phyloP scores from a whole-genome alignment of 2,797 vertebrate genomes.

The Thaleichthys pacificus region DNA sequence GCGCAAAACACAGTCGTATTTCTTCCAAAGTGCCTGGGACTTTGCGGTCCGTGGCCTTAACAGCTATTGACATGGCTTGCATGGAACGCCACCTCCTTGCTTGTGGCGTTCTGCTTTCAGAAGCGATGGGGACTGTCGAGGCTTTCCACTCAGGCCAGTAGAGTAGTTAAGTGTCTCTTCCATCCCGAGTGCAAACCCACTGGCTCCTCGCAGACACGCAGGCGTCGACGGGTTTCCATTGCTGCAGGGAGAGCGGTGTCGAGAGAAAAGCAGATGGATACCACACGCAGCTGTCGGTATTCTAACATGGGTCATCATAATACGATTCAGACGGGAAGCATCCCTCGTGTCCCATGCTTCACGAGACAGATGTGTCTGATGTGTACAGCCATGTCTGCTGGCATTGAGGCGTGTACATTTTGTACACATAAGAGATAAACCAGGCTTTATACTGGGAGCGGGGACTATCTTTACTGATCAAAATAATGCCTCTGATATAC shows the following conservation, averaged over 20 bases:
- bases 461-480: no score
- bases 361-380: conserved; percentile 68
- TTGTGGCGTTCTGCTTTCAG: conserved; percentile 53
- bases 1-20: conserved; percentile 53
- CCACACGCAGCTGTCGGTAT: conserved; percentile 73
- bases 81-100: conserved; percentile 59
- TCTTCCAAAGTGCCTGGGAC: conserved; percentile 52
- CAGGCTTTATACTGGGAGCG: background rate
- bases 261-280: conserved; percentile 70
- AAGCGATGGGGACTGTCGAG: conserved; percentile 42
- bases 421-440: conserved; percentile 18
- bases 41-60: conserved; percentile 51
- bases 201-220: conserved; percentile 69
- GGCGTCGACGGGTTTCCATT: conserved; percentile 73
- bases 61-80: conserved; percentile 56
- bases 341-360: conserved; percentile 72
- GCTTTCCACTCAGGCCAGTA: conserved; percentile 53
- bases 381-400: conserved; percentile 41
- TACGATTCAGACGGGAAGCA: conserved; percentile 74
- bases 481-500: no score
- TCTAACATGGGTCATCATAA: conserved; percentile 70
- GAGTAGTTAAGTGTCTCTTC: conserved; percentile 57
- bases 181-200: conserved; percentile 63
- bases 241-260: conserved; percentile 66
- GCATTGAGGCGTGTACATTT: conserved; percentile 37